Percentiles rank a stretch among this genome's conserved stretches.
Evolutionary conservation across 2,113 vertebrate species (phyloP).

Genomic region (Centrocercus urophasianus): DNA sequence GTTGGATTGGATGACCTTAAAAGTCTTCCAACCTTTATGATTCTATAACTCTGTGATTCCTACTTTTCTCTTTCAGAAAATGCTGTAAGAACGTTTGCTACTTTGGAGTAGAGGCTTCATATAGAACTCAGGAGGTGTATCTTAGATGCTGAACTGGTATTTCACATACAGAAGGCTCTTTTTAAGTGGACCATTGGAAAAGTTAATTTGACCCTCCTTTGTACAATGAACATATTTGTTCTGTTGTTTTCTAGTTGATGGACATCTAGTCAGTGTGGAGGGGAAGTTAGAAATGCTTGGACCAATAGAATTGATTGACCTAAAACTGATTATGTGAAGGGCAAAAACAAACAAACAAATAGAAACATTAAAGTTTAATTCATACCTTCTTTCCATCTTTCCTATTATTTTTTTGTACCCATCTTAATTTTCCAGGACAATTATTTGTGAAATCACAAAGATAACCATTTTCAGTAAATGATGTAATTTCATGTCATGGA

Average conservation of each 20-base stretch:
- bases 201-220: accelerated
- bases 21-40: too few species aligned
- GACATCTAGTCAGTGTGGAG: neutral
- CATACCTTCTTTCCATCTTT: neutral
- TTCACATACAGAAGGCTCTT: neutral
- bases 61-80: neutral
- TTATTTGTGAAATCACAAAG: neutral
- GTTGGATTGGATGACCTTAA: too few species aligned
- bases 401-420: neutral
- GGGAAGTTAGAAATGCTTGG: neutral
- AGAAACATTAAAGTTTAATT: neutral
- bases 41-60: neutral
- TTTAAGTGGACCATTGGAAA: neutral
- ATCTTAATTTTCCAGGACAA: neutral
- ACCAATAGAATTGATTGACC: accelerated
- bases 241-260: neutral
- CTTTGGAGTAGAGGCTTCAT: neutral
- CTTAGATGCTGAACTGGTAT: neutral
- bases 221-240: neutral
- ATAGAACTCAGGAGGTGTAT: neutral
- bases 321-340: neutral
- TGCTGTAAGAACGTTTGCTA: neutral
- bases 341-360: too few species aligned
- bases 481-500: neutral
- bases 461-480: neutral